Evolutionary conservation across 1,140 invertebrate species (phyloP).

Genomic region (Drosophila sproati): DNA sequence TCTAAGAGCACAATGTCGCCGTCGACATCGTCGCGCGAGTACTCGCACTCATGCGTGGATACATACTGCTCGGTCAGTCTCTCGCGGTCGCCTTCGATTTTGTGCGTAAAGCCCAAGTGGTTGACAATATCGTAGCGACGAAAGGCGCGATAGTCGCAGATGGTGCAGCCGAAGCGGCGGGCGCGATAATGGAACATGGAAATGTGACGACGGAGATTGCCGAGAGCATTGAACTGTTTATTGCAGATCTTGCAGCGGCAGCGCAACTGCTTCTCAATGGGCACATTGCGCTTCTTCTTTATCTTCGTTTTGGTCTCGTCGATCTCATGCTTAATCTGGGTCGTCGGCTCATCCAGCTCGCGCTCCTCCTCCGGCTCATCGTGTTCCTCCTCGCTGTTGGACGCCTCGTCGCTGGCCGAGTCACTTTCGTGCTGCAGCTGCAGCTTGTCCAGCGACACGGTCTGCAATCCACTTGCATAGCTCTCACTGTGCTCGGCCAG

Average conservation of each 20-base stretch:
- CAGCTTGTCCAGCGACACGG: slow-evolving; percentile 70
- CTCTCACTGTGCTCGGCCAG: slow-evolving; percentile 55
- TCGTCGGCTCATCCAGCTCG: slow-evolving; percentile 19
- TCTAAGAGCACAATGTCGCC: slow-evolving; percentile 76
- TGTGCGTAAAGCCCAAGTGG: slow-evolving; percentile 86
- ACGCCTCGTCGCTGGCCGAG: slow-evolving; percentile 46
- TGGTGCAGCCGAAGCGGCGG: slow-evolving; percentile 86
- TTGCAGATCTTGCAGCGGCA: slow-evolving; percentile 82
- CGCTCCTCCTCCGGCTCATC: slow-evolving; percentile 29
- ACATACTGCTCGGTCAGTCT: slow-evolving; percentile 70
- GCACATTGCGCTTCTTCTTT: slow-evolving; percentile 71
- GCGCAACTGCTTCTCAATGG: slow-evolving; percentile 66
- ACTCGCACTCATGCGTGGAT: slow-evolving; percentile 74
- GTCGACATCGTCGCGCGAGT: slow-evolving; percentile 77
- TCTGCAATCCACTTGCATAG: slow-evolving; percentile 57
- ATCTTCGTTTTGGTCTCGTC: slow-evolving; percentile 50
- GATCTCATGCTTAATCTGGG: slow-evolving; percentile 20
- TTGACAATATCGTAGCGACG: slow-evolving; percentile 86
- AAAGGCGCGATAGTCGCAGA: slow-evolving; percentile 86
- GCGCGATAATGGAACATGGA: slow-evolving; percentile 86
- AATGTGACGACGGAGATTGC: slow-evolving; percentile 86
- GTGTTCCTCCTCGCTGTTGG: slow-evolving; percentile 43
- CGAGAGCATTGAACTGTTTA: slow-evolving; percentile 83
- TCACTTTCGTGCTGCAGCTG: slow-evolving; percentile 59
- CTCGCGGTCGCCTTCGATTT: slow-evolving; percentile 73